phyloP scores from a whole-genome alignment of 2,113 vertebrate species.

The Tupaia chinensis region DNA sequence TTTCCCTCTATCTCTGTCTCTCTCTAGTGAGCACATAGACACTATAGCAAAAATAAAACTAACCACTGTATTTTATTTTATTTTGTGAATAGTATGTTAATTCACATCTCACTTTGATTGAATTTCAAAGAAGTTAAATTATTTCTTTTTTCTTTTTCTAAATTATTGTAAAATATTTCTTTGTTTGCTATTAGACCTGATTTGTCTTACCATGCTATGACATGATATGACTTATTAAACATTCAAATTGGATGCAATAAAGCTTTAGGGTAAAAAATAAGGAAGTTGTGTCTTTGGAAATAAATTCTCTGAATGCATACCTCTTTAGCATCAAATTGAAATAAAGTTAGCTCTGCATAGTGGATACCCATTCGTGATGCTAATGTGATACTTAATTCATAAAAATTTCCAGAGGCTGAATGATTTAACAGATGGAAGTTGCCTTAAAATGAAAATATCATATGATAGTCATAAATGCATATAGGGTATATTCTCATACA shows the following conservation, averaged over 20 bases:
- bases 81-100: background rate
- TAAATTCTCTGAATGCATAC: background rate
- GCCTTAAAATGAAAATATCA: slow-evolving; percentile 52
- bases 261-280: background rate
- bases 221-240: background rate
- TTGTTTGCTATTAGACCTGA: background rate
- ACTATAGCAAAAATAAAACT: no score
- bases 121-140: background rate
- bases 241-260: background rate
- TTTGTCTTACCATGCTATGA: background rate
- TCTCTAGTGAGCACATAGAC: no score
- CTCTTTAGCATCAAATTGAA: slow-evolving; percentile 39
- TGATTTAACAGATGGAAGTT: slow-evolving; percentile 45
- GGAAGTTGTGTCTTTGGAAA: background rate
- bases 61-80: background rate
- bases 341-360: background rate
- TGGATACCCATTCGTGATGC: background rate
- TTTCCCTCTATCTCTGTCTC: no score
- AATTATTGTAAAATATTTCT: background rate
- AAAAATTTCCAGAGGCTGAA: slow-evolving; percentile 40
- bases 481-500: background rate
- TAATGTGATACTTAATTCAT: slow-evolving; percentile 55
- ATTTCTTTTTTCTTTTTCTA: background rate
- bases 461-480: slow-evolving; percentile 28
- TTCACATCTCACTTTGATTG: background rate